Evolutionary conservation across 1,140 invertebrate species (phyloP), one percentile per base, ranked within the genome.

Genomic region (Megalonaias nervosa): DNA sequence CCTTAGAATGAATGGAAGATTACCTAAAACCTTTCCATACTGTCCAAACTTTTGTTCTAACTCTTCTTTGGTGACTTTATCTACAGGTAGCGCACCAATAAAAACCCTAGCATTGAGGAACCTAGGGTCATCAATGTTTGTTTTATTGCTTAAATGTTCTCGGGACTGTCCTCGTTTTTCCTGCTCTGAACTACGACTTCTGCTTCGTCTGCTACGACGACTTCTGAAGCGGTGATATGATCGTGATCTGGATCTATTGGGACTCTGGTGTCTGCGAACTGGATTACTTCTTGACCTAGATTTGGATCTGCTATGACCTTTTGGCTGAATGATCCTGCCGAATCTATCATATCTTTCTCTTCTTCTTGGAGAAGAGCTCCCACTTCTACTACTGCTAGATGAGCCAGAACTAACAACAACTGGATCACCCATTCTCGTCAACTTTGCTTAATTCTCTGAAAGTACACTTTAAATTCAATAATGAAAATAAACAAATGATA

Each of bases 41-140:
- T 93, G 93, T 73, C 92, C 91, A 88, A 96, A 96, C 88, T 94
- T 94, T 64, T 94, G 93, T 76, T 95, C 94, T 21, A 96, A 82
- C 75, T 95, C 94, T 17, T 94, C 92, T 21, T 93, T 92, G 13
- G 93, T 93, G 56, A 93, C 92, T 14, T 92, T 91, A 77, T 94
- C 93, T 0, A 93, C 93, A 77, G 92, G 92, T 56, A 96, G 85
- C 83, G 94, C 94, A 16, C 95, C 95, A 57, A 96, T 92, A 87
- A 95, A 96, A 82, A 96, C 94, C 67, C 95, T 91, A 82, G 94
- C 93, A 81, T 93, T 93, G 6, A 93, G 92, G 11, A 94, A 94
- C 23, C 93, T 91, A 19, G 94, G 93, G 90, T 96, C 94, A 65
- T 86, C 81, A 78, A 80, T 71, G 74, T 84, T 81, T 67, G 83